A percentile compares a stretch with the other conserved stretches of the same genome.
phyloP scores from a whole-genome alignment of 2,113 vertebrate genomes.

The Phodopus roborovskii region DNA sequence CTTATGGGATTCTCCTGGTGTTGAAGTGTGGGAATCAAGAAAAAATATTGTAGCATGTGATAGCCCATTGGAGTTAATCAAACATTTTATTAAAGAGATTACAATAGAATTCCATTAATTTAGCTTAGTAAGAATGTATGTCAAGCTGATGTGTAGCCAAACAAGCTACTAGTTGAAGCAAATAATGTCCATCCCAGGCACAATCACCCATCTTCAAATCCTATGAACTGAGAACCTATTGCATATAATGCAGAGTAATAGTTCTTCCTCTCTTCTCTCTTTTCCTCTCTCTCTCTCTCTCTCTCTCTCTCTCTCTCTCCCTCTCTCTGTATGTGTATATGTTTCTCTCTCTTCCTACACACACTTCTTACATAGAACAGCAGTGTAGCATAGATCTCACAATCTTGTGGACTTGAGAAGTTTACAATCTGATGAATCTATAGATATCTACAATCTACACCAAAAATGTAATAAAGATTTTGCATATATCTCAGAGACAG shows the following conservation, averaged over 20 bases:
- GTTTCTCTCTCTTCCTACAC: background rate
- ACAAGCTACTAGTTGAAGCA: background rate
- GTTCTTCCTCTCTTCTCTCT: background rate
- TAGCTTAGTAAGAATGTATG: background rate
- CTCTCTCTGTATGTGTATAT: background rate
- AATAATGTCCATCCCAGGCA: too few species aligned
- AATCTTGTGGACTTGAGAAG: background rate
- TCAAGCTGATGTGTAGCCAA: background rate
- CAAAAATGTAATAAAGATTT: background rate
- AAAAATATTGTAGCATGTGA: background rate
- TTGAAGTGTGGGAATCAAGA: background rate
- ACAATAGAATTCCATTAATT: background rate
- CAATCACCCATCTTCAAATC: background rate
- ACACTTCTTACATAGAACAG: background rate
- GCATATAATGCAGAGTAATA: background rate
- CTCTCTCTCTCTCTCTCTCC: too few species aligned
- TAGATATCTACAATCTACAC: background rate
- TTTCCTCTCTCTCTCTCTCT: too few species aligned
- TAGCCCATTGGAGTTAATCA: background rate
- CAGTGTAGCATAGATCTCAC: background rate
- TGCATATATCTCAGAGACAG: background rate
- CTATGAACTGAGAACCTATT: background rate
- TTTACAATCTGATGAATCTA: background rate
- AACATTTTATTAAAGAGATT: background rate
- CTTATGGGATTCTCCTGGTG: background rate